Base-by-base conservation (phyloP, 2,113 vertebrate species). In the Scolopax mira region DNA sequence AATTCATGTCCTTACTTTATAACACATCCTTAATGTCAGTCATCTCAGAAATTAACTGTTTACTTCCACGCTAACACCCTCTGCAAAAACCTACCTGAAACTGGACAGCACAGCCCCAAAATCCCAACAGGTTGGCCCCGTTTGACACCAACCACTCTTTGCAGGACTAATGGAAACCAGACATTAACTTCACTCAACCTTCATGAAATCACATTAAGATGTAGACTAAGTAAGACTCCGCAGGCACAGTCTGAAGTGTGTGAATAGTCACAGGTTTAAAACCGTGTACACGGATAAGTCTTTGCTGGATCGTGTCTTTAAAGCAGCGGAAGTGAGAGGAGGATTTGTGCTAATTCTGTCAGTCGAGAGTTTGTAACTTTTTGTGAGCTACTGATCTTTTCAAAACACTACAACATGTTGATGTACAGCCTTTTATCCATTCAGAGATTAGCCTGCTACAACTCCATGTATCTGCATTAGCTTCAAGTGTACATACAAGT, bases 261-360 rank as follows among this genome's bases (percentile, higher is more conserved):
- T 23, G 52, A 94, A 35, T 22, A 92, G 81, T 70, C 61, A 31
- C 60, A 78, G 72, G 72, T 82, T 93, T 83, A 46, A 71, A 78
- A 52, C 18, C 16, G 41, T 9, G 6, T 41, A n/a, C 35, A 3
- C 1, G 44, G 75, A 61, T 49, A 57, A 79, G 58, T 72, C 80
- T 91, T 86, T 75, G 85, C 66, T 58, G 85, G 48, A 49, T 92
- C 1, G 1, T 8, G 48, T 60, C 87, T 64, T 48, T 81, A 65
- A 87, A 77, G 24, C 73, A 72, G 85, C 37, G 6, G 27, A 51
- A 67, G 87, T 41, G 25, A 51, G 81, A 90, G 84, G 82, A 79
- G 82, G 88, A 93, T 93, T 78, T 96, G 93, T 75, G 74, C 79
- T 96, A 85, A 91, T 94, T 94, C 93, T 57, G 51, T 91, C 94